phyloP scores from a whole-genome alignment of 2,797 vertebrate species.

The Astyanax mexicanus region DNA sequence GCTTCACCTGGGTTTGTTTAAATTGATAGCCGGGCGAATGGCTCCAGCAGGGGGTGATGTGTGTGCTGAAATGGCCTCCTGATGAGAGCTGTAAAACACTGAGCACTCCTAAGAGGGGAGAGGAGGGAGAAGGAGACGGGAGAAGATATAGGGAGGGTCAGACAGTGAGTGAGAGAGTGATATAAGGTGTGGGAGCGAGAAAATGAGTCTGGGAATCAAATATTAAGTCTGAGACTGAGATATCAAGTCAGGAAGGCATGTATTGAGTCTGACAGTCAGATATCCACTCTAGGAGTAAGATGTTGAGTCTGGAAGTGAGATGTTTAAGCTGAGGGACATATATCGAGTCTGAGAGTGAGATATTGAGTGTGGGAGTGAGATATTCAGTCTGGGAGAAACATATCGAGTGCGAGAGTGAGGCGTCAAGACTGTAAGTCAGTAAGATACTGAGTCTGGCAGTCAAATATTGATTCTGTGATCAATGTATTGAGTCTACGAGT shows the following conservation, averaged over 20 bases:
- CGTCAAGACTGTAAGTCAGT: too few relatives aligned
- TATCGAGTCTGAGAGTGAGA: neutral
- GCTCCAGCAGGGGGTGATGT: slow-evolving; percentile 34
- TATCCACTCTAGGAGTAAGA: too few relatives aligned
- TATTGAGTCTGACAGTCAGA: too few relatives aligned
- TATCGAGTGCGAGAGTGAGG: too few relatives aligned
- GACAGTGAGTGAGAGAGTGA: neutral
- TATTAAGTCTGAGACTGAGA: neutral
- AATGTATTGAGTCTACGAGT: too few relatives aligned
- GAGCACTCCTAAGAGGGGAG: slow-evolving; percentile 6
- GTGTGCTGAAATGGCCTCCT: slow-evolving; percentile 30
- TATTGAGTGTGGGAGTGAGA: neutral
- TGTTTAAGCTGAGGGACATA: too few relatives aligned
- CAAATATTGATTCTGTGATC: too few relatives aligned
- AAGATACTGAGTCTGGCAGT: too few relatives aligned
- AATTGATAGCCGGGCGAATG: slow-evolving; percentile 32
- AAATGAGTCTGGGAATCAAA: neutral
- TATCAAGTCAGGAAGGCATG: neutral
- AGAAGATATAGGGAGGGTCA: neutral
- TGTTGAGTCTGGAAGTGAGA: too few relatives aligned
- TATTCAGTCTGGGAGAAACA: too few relatives aligned
- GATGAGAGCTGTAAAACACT: slow-evolving; percentile 11
- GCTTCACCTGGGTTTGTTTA: slow-evolving; percentile 17
- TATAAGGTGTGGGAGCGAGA: neutral
- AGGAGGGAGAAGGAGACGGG: neutral